Conservation (phyloP, 2,797 vertebrate genomes). For the Sternotherus odoratus region DNA sequence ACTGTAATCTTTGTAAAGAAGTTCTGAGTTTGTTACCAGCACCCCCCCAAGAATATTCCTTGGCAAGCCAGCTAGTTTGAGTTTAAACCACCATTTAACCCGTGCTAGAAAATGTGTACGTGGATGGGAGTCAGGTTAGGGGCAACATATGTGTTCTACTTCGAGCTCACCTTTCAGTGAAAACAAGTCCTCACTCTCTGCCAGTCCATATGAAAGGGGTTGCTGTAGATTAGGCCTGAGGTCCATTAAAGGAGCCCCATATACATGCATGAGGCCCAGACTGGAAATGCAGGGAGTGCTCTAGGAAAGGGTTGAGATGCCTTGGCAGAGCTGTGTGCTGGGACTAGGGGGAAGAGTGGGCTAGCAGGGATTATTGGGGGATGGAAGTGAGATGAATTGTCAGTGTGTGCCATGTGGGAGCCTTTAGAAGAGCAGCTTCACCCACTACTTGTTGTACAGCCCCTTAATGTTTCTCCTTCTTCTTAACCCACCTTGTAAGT, state of each 20-base stretch:
- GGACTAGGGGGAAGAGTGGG: not conserved
- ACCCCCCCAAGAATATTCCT: not conserved
- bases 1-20: not conserved
- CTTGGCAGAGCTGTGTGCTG: not conserved
- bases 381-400: not conserved
- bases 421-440: not conserved
- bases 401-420: not conserved
- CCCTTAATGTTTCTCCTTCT: not conserved
- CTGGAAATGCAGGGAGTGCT: not conserved
- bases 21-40: not conserved
- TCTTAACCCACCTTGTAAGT: not conserved
- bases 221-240: not conserved
- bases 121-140: not conserved
- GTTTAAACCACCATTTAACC: not conserved
- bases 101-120: not conserved
- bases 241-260: not conserved
- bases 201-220: not conserved
- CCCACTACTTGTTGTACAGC: not conserved
- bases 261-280: not conserved
- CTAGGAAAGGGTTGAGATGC: not conserved
- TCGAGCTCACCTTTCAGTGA: not conserved
- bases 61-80: not conserved
- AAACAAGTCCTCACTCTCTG: not conserved
- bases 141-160: not conserved
- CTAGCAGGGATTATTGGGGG: not conserved